Conservation (phyloP, 2,797 vertebrate genomes). For the Artibeus lituratus region DNA sequence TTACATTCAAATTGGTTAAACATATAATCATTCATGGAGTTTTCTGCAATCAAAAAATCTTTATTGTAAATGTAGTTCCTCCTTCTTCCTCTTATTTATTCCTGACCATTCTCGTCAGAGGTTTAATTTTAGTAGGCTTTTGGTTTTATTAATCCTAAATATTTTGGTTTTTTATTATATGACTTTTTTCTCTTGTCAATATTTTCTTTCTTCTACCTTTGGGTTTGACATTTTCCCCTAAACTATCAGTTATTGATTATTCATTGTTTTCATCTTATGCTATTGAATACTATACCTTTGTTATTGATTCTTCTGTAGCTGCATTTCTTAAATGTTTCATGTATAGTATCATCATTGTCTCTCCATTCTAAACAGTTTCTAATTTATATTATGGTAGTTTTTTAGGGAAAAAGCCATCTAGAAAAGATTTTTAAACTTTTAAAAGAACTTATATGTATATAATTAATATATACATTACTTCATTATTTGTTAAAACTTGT, state of each 20-base stretch:
- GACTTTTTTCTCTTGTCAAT: not conserved
- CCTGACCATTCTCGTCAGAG: not conserved
- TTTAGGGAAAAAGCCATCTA: not conserved
- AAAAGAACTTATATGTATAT: not conserved
- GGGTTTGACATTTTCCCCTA: not conserved
- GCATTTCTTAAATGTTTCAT: not conserved
- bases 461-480: not conserved
- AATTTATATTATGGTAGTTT: not conserved
- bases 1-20: not conserved
- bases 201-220: not conserved
- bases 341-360: not conserved
- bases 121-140: not conserved
- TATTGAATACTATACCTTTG: not conserved
- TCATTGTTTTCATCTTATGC: not conserved
- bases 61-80: not conserved
- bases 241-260: not conserved
- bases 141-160: not conserved
- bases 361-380: not conserved
- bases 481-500: not conserved
- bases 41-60: not conserved
- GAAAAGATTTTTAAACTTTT: not conserved
- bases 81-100: not conserved
- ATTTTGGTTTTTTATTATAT: not conserved
- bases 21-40: not conserved
- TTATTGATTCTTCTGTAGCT: not conserved